Evolutionary conservation across 2,113 vertebrate genomes (phyloP), one percentile per base, ranked within the genome.

Genomic region (Arizona elegans): DNA sequence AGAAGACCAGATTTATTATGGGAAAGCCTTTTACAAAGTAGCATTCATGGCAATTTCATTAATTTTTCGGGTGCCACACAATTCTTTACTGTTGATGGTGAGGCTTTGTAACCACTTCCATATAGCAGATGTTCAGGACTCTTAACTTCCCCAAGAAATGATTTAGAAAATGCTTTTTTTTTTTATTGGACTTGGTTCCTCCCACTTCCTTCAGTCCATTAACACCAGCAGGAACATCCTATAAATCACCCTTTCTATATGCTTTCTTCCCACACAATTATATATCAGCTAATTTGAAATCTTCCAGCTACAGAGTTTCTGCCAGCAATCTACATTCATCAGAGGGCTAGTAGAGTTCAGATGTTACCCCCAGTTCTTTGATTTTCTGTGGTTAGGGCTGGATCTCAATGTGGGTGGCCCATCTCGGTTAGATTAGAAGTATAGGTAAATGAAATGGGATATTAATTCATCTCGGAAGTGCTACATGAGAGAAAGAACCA

Each of bases 401-500:
- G 91, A 87, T 92, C 50, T 70, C 24, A 29, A 75, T 90, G 85
- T 0, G 0, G 3, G 29, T 94, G 81, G 87, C n/a, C 19, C 0
- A 0, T 23, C 43, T n/a, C 38, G 86, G 93, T n/a, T 91, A 38
- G 29, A 89, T 91, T 91, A 65, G 0, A 0, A 91, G 47, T 53
- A 8, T 75, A 0, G 0, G 38, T 24, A 87, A 95, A 52, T 11
- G 85, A 95, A 59, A 55, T 50, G 52, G 91, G 54, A 89, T n/a
- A 12, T 86, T 43, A 33, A 12, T 88, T 94, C 89, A 86, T 95
- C 91, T 91, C 21, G 54, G 65, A 90, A 94, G 24, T 38, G 86
- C 86, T 70, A 87, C 13, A 65, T 92, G 55, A n/a, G 88, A 92
- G 90, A 91, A 92, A 65, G 65, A 91, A 94, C 9, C 90, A 92